Evolutionary conservation across 2,888 invertebrate genomes (phyloP), one percentile per base, ranked within the genome.

Genomic region (Habrosyne pyritoides): DNA sequence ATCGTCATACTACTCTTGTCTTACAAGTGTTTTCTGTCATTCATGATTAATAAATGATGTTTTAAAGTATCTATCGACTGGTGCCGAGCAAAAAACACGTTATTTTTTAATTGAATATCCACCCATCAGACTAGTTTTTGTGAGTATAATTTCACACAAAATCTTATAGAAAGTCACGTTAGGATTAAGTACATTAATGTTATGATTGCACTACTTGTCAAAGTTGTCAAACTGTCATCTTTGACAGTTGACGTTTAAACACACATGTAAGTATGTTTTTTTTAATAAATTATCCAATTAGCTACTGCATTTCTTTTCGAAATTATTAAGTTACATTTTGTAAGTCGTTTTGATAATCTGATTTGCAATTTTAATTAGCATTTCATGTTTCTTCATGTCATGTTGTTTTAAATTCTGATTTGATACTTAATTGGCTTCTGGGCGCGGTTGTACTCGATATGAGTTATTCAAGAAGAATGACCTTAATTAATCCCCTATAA

Each of bases 111-210:
- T 42, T 42, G 14, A 26, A 26, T 48, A 26, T 18, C 10, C 12
- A 26, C 4, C 24, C 18, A 50, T 28, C 28, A 50, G 10, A 22
- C 28, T 10, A 7, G 18, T 28, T 18, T 28, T 2, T n/a, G 14
- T 14, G 0, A 6, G n/a, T 12, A 50, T 21, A 50, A 30, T 50
- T 50, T 50, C 28, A 18, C 3, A 50, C 28, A 50, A 50, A 50
- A 21, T 47, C 21, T 33, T 36, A 30, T 54, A 54, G 54, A 54
- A 54, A 54, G 54, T 48, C 30, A 48, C 30, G 53, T 53, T 53
- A 33, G 10, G 21, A 10, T 10, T 30, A 21, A n/a, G 24, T 53
- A 46, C 26, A 53, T 53, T 53, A 28, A 53, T 21, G 24, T 22
- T 22, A 24, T 49, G 14, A n/a, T 21, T 42, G 10, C 7, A 22